phyloP scores from a whole-genome alignment of 2,113 vertebrate genomes.

The Mirza zaza region DNA sequence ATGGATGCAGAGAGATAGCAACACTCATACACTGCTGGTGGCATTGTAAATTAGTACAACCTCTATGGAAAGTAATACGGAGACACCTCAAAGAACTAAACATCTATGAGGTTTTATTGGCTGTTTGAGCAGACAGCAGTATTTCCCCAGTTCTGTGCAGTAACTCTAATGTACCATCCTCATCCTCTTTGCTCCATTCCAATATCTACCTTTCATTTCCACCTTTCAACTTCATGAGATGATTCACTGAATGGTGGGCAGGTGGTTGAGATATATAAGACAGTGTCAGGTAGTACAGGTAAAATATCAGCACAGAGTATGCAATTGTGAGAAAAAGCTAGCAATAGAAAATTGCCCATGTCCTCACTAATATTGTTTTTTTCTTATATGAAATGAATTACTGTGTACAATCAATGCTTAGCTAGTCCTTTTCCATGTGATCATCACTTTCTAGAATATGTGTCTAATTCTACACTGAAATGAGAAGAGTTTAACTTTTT shows the following conservation, averaged over 20 bases:
- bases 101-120: not conserved
- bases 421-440: not conserved
- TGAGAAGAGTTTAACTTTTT: not conserved
- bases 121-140: not conserved
- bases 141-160: not conserved
- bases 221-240: not conserved
- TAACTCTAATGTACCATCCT: not conserved
- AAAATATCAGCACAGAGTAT: not conserved
- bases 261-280: not conserved
- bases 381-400: not conserved
- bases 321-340: not conserved
- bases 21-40: too few species aligned
- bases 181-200: not conserved
- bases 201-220: not conserved
- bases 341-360: not conserved
- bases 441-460: not conserved
- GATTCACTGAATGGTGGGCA: not conserved
- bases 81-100: too few species aligned
- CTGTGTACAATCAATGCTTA: not conserved
- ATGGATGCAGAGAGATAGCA: too few species aligned
- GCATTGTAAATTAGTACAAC: too few species aligned
- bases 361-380: not conserved
- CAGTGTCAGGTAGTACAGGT: not conserved
- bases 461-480: constrained; percentile 12
- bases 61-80: too few species aligned